A percentile compares a stretch with the other conserved stretches of the same genome.
These are phyloP conservation scores for Homarus americanus DNA, from an alignment of 1,140 invertebrate genomes.

Conservation along the genomic window DNA sequence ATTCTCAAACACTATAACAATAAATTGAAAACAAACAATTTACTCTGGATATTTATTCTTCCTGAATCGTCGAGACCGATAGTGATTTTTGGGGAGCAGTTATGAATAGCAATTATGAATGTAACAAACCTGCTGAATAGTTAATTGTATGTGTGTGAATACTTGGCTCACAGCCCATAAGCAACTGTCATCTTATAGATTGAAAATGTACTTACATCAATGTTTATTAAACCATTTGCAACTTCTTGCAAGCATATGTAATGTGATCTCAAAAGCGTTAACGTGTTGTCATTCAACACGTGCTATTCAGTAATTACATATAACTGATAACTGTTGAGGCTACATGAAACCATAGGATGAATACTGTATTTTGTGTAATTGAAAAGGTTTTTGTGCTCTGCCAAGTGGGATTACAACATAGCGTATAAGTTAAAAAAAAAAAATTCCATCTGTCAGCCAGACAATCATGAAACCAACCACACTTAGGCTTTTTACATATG, in stretches of 20 bases:
- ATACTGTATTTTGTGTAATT: conserved; percentile 44
- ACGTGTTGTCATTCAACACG: background rate
- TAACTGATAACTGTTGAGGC: conserved; percentile 56
- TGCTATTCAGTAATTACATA: conserved; percentile 33
- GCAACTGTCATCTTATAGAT: background rate
- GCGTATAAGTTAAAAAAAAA: background rate
- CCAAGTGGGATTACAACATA: conserved; percentile 28
- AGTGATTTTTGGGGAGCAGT: background rate
- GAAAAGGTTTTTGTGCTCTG: conserved; percentile 27
- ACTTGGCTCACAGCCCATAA: conserved; percentile 7
- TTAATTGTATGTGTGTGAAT: conserved; percentile 5
- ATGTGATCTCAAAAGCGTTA: conserved; percentile 33
- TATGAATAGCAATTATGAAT: background rate
- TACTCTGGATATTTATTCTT: background rate
- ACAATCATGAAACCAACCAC: conserved; percentile 57
- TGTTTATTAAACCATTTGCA: conserved; percentile 19
- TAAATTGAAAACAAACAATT: background rate
- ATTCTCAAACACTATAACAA: background rate
- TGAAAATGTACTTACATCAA: conserved; percentile 10
- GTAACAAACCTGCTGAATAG: conserved; percentile 6
- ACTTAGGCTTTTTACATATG: conserved; percentile 40
- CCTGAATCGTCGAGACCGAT: background rate
- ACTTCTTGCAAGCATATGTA: conserved; percentile 17
- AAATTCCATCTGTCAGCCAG: conserved; percentile 33
- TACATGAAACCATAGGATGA: conserved; percentile 58